Percentiles rank a stretch among this genome's conserved stretches.
These are phyloP conservation scores for Ectobius pallidus DNA, from an alignment of 2,888 invertebrate species.

Conservation along the genomic window DNA sequence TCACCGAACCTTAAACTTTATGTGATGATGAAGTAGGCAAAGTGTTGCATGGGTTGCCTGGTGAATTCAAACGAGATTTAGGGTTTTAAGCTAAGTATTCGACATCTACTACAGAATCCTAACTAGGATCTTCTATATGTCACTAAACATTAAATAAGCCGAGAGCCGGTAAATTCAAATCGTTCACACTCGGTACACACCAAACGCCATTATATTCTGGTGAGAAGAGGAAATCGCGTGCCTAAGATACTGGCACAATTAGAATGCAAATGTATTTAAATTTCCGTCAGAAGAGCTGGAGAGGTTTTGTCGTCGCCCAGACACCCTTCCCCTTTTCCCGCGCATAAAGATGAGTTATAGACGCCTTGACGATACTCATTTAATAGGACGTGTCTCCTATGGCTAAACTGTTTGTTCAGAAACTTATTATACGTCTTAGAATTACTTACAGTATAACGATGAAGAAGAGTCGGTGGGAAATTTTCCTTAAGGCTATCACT, in stretches of 20 bases:
- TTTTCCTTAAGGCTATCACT: background rate
- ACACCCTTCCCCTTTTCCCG: background rate
- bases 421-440: background rate
- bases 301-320: background rate
- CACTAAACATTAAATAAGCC: too few species aligned
- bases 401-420: background rate
- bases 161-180: too few species aligned
- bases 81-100: too few species aligned
- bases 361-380: background rate
- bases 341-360: background rate
- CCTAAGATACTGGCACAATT: conserved; percentile 8
- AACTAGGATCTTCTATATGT: too few species aligned
- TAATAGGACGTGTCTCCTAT: background rate
- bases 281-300: background rate
- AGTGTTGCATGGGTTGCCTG: too few species aligned
- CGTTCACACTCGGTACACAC: background rate
- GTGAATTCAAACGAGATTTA: too few species aligned
- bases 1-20: too few species aligned
- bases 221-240: background rate
- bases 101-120: too few species aligned
- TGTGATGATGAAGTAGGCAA: too few species aligned
- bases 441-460: background rate
- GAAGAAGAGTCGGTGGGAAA: background rate
- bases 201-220: background rate
- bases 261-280: conserved; percentile 9